Conservation (phyloP, 2,888 invertebrate species). For the Oxycera nigricornis region DNA sequence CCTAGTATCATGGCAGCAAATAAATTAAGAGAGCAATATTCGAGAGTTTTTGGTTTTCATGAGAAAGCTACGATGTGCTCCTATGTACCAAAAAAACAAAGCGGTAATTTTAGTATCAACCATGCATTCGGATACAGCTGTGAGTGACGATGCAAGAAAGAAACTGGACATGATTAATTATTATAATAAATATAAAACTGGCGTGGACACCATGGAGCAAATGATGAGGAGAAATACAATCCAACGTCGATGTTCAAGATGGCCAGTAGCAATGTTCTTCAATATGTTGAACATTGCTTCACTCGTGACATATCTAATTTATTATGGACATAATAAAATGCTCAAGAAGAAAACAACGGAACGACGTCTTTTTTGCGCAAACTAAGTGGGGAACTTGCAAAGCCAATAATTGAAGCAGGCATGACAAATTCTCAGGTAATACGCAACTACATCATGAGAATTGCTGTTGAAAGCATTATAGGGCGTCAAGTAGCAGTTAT, state of each 20-base stretch:
- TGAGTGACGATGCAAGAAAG: neutral
- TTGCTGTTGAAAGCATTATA: neutral
- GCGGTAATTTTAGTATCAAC: slow-evolving; percentile 33
- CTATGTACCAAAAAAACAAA: slow-evolving; percentile 46
- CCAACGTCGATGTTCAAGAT: neutral
- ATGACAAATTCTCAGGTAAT: neutral
- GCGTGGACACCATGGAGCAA: slow-evolving; percentile 19
- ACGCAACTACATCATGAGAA: neutral
- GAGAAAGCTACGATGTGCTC: slow-evolving; percentile 44
- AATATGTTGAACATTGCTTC: neutral
- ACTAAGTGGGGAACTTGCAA: neutral
- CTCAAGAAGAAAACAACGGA: neutral
- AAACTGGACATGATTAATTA: slow-evolving; percentile 15
- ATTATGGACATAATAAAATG: slow-evolving; percentile 2
- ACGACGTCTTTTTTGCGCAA: neutral
- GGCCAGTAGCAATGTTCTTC: neutral
- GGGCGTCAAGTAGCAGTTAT: neutral
- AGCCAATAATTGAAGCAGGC: neutral
- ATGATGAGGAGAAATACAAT: neutral
- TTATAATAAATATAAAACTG: slow-evolving; percentile 27
- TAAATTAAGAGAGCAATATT: slow-evolving; percentile 41
- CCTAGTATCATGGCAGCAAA: slow-evolving; percentile 1
- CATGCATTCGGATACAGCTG: neutral
- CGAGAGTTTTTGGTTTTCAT: slow-evolving; percentile 46
- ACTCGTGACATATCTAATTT: neutral